Evolutionary conservation across 2,888 invertebrate genomes (phyloP).

Genomic region (Piscicola geometra): DNA sequence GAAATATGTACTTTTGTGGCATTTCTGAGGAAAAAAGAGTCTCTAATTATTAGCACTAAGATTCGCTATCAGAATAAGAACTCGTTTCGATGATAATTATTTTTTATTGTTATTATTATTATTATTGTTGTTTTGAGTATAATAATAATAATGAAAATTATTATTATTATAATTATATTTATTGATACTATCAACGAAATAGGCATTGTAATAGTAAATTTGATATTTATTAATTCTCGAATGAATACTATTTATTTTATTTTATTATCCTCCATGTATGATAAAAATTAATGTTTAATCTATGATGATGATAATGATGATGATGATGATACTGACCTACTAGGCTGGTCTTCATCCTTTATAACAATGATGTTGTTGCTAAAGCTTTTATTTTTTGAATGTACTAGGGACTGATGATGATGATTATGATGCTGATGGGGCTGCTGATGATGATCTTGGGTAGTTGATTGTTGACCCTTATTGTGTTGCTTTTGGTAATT

Average conservation of each 20-base stretch:
- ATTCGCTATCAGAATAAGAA: no score
- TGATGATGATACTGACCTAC: neutral
- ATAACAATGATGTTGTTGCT: conserved; percentile 1
- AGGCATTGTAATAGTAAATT: neutral
- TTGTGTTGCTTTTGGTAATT: no score
- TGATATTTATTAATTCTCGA: no score
- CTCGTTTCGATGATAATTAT: no score
- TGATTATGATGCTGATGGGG: neutral
- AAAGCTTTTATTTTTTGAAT: neutral
- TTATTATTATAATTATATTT: neutral
- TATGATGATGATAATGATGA: neutral
- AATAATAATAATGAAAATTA: neutral
- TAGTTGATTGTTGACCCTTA: no score
- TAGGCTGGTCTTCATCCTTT: neutral
- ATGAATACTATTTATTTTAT: no score
- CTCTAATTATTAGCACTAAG: no score
- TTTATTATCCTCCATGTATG: no score
- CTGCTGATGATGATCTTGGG: no score
- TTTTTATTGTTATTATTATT: neutral
- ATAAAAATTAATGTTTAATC: neutral
- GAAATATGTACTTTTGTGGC: no score
- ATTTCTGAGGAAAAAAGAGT: no score
- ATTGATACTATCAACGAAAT: neutral
- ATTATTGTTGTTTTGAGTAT: neutral
- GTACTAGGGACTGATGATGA: no score